Evolutionary conservation across 2,113 vertebrate genomes (phyloP).

Genomic region (Urocynchramus pylzowi): DNA sequence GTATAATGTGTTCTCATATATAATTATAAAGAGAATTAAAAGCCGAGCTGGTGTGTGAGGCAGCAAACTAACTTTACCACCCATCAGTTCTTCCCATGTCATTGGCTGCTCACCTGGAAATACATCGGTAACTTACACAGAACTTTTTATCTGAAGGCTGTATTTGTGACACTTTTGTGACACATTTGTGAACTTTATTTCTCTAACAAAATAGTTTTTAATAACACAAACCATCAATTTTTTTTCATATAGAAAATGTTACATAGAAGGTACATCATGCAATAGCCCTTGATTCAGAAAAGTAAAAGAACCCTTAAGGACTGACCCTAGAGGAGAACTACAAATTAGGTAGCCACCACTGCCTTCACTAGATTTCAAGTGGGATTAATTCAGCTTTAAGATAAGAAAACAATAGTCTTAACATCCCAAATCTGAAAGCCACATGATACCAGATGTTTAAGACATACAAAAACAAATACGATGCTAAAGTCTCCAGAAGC

Average conservation of each 20-base stretch:
- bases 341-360: background rate
- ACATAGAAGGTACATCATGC: background rate
- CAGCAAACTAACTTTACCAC: background rate
- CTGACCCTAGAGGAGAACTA: background rate
- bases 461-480: background rate
- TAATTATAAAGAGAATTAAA: slow-evolving; percentile 17
- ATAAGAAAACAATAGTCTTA: background rate
- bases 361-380: background rate
- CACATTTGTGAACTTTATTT: background rate
- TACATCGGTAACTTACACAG: background rate
- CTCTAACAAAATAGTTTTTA: background rate
- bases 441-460: background rate
- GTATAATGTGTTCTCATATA: background rate
- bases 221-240: background rate
- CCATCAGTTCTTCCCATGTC: background rate
- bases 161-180: background rate
- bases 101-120: background rate
- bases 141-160: background rate
- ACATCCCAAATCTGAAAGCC: background rate
- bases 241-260: background rate
- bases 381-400: background rate
- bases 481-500: background rate
- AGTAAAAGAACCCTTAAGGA: background rate
- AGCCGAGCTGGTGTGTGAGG: background rate
- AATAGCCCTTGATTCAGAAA: background rate